Evolutionary conservation across 2,888 invertebrate species (phyloP).

Genomic region (Megaustenia siamemsis): DNA sequence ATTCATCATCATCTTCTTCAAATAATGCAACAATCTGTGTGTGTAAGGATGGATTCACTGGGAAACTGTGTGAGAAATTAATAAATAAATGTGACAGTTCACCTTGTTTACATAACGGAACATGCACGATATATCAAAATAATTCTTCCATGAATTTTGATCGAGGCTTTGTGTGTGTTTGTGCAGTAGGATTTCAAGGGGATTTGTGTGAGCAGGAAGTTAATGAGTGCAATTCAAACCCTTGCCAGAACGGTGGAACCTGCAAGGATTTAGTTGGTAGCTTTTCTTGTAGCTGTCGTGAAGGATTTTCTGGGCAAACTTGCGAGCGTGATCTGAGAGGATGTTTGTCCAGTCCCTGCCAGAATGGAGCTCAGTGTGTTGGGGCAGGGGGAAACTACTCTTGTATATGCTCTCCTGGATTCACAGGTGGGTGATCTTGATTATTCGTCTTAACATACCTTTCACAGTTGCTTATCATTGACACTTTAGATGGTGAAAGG

Average conservation of each 20-base stretch:
- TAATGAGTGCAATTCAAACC: constrained; percentile 69
- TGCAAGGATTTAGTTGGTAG: constrained; percentile 76
- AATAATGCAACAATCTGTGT: constrained; percentile 27
- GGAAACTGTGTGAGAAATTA: constrained; percentile 60
- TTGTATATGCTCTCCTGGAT: constrained; percentile 67
- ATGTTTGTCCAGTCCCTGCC: constrained; percentile 63
- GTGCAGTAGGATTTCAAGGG: constrained; percentile 75
- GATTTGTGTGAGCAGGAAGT: constrained; percentile 77
- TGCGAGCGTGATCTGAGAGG: constrained; percentile 74
- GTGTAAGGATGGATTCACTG: constrained; percentile 68
- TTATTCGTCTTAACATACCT: not conserved
- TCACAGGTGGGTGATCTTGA: constrained; percentile 53
- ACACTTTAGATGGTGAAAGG: too few species aligned
- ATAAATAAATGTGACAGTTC: constrained; percentile 41
- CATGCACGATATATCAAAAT: constrained; percentile 35
- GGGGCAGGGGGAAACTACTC: constrained; percentile 66
- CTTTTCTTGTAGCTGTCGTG: constrained; percentile 79
- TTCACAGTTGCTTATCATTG: too few species aligned
- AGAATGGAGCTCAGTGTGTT: constrained; percentile 64
- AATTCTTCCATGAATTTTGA: not conserved
- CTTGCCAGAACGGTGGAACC: constrained; percentile 75
- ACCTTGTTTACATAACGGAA: constrained; percentile 54
- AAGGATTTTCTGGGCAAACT: constrained; percentile 79
- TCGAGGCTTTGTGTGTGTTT: constrained; percentile 65
- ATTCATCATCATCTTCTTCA: constrained; percentile 34